phyloP scores from a whole-genome alignment of 2,797 vertebrate species.

The Acomys russatus region DNA sequence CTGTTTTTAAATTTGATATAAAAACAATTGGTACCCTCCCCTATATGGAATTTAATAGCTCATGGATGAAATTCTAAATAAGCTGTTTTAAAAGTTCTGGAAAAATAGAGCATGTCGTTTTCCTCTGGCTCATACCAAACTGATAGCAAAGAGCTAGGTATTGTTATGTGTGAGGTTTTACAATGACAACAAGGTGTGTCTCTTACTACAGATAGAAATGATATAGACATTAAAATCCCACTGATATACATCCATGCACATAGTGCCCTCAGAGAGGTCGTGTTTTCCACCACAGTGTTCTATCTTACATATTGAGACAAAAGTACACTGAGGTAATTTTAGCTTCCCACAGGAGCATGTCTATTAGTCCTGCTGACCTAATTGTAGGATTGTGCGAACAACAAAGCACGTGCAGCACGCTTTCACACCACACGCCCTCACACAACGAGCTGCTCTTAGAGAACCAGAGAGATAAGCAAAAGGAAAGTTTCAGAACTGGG shows the following conservation, averaged over 20 bases:
- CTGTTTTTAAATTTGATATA: slow-evolving; percentile 32
- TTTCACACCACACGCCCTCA: not conserved
- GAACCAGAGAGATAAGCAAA: not conserved
- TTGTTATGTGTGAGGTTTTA: not conserved
- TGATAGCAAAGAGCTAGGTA: not conserved
- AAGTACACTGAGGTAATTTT: not conserved
- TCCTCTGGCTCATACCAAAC: not conserved
- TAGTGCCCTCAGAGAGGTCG: not conserved
- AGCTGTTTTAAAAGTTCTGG: not conserved
- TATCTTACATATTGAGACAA: slow-evolving; percentile 1
- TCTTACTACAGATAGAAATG: not conserved
- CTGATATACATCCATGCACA: slow-evolving; percentile 18
- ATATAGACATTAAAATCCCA: slow-evolving; percentile 35
- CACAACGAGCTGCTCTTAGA: not conserved
- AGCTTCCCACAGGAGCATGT: not conserved
- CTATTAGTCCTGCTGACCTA: not conserved
- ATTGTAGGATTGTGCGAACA: not conserved
- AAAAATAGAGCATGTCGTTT: not conserved
- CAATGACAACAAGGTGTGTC: not conserved
- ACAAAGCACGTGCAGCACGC: not conserved
- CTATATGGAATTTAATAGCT: not conserved
- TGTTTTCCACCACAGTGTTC: not conserved
- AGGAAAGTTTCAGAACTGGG: not conserved
- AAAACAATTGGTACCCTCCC: not conserved
- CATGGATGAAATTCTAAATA: slow-evolving; percentile 28